These are phyloP conservation scores for Tribolium freemani DNA, from an alignment of 2,888 invertebrate species.

Conservation along the genomic window DNA sequence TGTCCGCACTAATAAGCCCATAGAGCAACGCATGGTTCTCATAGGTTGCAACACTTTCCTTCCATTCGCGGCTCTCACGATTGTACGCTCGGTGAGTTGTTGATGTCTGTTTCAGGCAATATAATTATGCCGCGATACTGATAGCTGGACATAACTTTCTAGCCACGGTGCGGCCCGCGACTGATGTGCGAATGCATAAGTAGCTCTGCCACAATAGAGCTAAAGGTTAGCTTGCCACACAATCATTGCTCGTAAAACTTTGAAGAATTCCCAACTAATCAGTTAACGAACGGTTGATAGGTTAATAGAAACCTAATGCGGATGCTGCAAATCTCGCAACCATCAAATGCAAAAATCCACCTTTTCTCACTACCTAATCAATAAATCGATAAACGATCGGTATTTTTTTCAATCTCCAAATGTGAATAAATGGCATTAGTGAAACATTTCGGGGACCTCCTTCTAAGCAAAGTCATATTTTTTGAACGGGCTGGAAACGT, in stretches of 20 bases:
- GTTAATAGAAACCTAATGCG: not conserved
- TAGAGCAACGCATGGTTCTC: slow-evolving; percentile 44
- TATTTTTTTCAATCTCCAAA: no score
- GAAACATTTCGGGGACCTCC: no score
- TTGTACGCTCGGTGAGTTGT: slow-evolving; percentile 52
- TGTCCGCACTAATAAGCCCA: slow-evolving; percentile 39
- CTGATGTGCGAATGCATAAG: slow-evolving; percentile 39
- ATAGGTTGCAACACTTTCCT: slow-evolving; percentile 51
- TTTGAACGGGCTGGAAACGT: no score
- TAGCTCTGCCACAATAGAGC: slow-evolving; percentile 18
- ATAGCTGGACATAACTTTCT: slow-evolving; percentile 59
- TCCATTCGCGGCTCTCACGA: slow-evolving; percentile 54
- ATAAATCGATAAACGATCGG: no score
- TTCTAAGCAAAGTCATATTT: no score
- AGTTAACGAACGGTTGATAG: not conserved
- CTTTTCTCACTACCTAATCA: no score
- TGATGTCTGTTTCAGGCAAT: slow-evolving; percentile 55
- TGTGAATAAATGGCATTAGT: no score
- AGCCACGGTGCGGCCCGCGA: slow-evolving; percentile 33
- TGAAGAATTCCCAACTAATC: not conserved
- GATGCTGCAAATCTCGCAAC: not conserved
- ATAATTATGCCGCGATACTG: slow-evolving; percentile 55
- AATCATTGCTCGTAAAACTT: not conserved
- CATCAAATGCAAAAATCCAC: no score
- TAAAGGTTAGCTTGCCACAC: slow-evolving; percentile 19